These are phyloP conservation scores for Pelobates fuscus DNA, from an alignment of 2,113 vertebrate genomes.

Conservation along the genomic window DNA sequence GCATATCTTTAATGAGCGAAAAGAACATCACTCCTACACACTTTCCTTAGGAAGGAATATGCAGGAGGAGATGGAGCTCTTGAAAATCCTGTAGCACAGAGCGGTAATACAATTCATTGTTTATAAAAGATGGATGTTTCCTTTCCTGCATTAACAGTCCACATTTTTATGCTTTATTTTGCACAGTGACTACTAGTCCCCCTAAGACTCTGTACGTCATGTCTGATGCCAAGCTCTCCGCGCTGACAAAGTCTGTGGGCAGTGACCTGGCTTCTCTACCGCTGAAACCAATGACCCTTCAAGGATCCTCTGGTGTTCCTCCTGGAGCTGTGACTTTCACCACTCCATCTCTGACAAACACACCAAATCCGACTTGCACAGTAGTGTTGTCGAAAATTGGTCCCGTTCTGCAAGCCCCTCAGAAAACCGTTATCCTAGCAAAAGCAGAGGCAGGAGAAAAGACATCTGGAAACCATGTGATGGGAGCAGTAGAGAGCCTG, in stretches of 20 bases:
- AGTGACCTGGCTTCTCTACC: slow-evolving; percentile 53
- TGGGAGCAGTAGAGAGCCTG: slow-evolving; percentile 49
- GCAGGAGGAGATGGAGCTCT: too few relatives aligned
- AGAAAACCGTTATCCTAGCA: slow-evolving; percentile 53
- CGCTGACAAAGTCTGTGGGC: slow-evolving; percentile 56
- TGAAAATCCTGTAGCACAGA: too few relatives aligned
- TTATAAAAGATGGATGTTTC: too few relatives aligned
- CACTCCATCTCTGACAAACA: slow-evolving; percentile 4
- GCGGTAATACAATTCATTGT: too few relatives aligned
- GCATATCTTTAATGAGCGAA: too few relatives aligned
- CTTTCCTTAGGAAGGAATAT: too few relatives aligned
- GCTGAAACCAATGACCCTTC: slow-evolving; percentile 44
- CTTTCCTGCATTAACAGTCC: too few relatives aligned
- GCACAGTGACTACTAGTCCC: slow-evolving; percentile 66
- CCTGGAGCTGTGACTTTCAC: slow-evolving; percentile 44
- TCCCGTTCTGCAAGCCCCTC: slow-evolving; percentile 51
- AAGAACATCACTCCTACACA: too few relatives aligned
- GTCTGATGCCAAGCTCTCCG: slow-evolving; percentile 56
- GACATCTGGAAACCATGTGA: background rate
- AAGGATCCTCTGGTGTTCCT: slow-evolving; percentile 14
- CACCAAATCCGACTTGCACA: slow-evolving; percentile 43
- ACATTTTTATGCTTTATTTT: slow-evolving; percentile 16
- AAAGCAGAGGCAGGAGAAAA: slow-evolving; percentile 30
- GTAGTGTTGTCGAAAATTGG: slow-evolving; percentile 50
- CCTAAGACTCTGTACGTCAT: slow-evolving; percentile 55